Percentiles rank a stretch among this genome's conserved stretches.
These are phyloP conservation scores for Semotilus atromaculatus DNA, from an alignment of 2,797 vertebrate species.

Conservation along the genomic window DNA sequence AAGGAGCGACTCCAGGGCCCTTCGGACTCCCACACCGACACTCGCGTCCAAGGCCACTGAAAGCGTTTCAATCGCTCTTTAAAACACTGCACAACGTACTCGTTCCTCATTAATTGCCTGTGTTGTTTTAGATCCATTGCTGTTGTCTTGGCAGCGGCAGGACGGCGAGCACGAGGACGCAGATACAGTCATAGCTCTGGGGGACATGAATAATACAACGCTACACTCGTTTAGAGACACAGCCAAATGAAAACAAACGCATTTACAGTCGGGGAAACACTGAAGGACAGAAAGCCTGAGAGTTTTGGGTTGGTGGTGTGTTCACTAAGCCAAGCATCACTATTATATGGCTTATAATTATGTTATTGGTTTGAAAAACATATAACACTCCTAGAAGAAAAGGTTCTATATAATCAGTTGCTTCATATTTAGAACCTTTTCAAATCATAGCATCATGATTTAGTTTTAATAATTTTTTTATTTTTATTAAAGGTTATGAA, in stretches of 20 bases:
- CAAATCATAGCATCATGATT: no score
- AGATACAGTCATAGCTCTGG: constrained; percentile 56
- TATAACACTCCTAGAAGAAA: background rate
- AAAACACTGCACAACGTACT: constrained; percentile 41
- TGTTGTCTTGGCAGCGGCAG: constrained; percentile 57
- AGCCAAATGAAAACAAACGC: constrained; percentile 54
- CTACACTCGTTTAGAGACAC: constrained; percentile 48
- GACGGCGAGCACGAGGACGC: constrained; percentile 50
- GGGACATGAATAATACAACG: constrained; percentile 63
- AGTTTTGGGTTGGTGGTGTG: background rate
- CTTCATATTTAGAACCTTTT: background rate
- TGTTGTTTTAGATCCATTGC: constrained; percentile 47
- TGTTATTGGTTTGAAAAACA: background rate
- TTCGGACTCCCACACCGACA: constrained; percentile 7
- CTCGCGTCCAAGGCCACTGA: constrained; percentile 19
- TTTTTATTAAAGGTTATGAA: background rate
- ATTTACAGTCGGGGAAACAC: constrained; percentile 33
- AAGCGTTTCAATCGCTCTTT: constrained; percentile 37
- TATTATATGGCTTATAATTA: background rate
- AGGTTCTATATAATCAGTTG: no score
- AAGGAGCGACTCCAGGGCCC: background rate
- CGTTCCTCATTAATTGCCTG: constrained; percentile 48
- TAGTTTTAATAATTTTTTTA: no score
- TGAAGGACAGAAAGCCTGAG: constrained; percentile 1
- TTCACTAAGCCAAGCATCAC: background rate